These are phyloP conservation scores for Thamnophis elegans DNA, from an alignment of 2,797 vertebrate species.

Conservation along the genomic window DNA sequence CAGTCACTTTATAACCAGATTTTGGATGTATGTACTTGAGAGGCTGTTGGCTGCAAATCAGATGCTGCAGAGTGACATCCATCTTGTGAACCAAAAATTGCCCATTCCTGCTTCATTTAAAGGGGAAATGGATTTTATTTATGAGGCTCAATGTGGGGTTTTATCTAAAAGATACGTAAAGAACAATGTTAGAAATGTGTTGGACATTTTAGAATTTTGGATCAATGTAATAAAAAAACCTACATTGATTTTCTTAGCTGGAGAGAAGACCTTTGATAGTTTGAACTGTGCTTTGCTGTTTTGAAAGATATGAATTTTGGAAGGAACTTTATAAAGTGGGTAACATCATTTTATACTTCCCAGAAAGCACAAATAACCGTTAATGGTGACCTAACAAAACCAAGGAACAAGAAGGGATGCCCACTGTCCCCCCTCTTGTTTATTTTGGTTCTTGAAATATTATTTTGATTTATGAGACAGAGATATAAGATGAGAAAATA, in stretches of 20 bases:
- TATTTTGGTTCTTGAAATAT: not conserved
- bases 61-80: not conserved
- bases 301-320: not conserved
- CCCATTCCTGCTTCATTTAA: not conserved
- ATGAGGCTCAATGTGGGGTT: not conserved
- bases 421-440: not conserved
- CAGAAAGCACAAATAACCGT: not conserved
- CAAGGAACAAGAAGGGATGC: not conserved
- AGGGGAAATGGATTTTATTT: not conserved
- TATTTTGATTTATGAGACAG: not conserved
- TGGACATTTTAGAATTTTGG: not conserved
- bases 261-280: not conserved
- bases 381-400: not conserved
- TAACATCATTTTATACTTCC: not conserved
- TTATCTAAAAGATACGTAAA: not conserved
- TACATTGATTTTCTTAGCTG: not conserved
- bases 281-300: not conserved
- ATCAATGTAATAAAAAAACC: not conserved
- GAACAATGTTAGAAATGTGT: not conserved
- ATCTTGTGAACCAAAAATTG: not conserved
- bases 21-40: not conserved
- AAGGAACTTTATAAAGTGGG: not conserved
- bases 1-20: not conserved
- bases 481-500: not conserved
- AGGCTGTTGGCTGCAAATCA: not conserved